phyloP scores from a whole-genome alignment of 2,888 invertebrate species.

The Ochlodes sylvanus region DNA sequence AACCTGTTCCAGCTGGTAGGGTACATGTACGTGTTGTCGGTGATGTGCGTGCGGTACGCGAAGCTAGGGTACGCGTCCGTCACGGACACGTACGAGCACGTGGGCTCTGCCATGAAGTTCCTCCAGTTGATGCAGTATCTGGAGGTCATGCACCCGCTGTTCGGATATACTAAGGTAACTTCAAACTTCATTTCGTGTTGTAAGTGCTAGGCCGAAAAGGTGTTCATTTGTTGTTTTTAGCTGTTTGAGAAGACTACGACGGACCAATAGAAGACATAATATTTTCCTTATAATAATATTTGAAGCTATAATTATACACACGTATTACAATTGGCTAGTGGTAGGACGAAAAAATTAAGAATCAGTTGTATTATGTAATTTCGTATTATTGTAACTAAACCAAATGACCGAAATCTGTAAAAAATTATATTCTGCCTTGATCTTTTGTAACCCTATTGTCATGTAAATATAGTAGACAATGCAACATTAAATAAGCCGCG shows the following conservation, averaged over 20 bases:
- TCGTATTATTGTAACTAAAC: too few species aligned
- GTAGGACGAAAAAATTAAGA: too few species aligned
- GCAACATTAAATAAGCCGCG: not conserved
- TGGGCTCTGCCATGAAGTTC: slow-evolving; percentile 92
- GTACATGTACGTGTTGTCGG: slow-evolving; percentile 90
- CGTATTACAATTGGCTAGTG: too few species aligned
- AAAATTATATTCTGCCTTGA: not conserved
- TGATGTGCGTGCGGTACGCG: slow-evolving; percentile 90
- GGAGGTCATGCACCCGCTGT: slow-evolving; percentile 95
- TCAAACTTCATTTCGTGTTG: too few species aligned
- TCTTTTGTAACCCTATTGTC: not conserved
- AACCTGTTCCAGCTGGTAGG: slow-evolving; percentile 96
- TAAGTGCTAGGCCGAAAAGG: too few species aligned
- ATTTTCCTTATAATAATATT: too few species aligned
- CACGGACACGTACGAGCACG: slow-evolving; percentile 88
- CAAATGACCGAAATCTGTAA: too few species aligned
- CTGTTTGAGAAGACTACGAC: too few species aligned
- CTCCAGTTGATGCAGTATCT: slow-evolving; percentile 93
- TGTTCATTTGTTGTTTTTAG: too few species aligned
- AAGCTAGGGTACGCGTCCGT: slow-evolving; percentile 90
- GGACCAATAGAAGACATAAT: too few species aligned
- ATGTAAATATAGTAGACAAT: not conserved
- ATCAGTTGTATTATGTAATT: too few species aligned
- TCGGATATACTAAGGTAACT: slow-evolving; percentile 91
- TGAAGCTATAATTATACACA: too few species aligned